phyloP scores from a whole-genome alignment of 2,888 invertebrate species.

The Papilio protenor region DNA sequence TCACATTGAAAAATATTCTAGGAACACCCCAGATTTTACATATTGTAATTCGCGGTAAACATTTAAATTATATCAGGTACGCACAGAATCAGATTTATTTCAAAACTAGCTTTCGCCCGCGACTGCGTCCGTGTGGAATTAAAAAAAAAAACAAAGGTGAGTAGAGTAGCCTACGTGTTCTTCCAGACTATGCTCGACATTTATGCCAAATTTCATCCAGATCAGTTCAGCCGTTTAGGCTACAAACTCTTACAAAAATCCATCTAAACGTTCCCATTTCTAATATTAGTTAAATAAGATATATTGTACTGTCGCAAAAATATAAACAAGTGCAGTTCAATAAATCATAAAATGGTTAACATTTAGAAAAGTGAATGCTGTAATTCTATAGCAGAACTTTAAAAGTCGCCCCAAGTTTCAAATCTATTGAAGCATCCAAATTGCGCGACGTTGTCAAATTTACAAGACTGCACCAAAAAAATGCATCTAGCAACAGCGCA shows the following conservation, averaged over 20 bases:
- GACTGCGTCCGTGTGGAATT: too few species aligned
- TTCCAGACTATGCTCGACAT: too few species aligned
- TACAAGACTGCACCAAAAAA: conserved; percentile 70
- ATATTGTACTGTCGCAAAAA: not conserved
- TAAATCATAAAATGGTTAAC: not conserved
- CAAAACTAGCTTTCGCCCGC: too few species aligned
- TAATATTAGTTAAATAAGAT: too few species aligned
- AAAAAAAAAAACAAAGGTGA: too few species aligned
- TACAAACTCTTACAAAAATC: too few species aligned
- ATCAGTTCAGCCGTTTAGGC: too few species aligned
- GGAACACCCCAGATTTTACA: conserved; percentile 66
- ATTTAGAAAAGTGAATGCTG: not conserved
- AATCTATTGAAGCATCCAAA: conserved; percentile 56
- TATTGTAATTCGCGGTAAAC: conserved; percentile 51
- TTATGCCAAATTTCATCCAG: too few species aligned
- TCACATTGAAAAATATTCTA: conserved; percentile 68
- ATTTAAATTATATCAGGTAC: conserved; percentile 65
- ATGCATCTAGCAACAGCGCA: conserved; percentile 78
- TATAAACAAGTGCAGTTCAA: not conserved
- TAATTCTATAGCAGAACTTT: not conserved
- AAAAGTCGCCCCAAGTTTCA: conserved; percentile 28
- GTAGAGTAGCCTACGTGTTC: too few species aligned
- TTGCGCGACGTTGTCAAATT: conserved; percentile 81
- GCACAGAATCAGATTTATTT: too few species aligned
- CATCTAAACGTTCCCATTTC: too few species aligned